Base-by-base conservation (phyloP, 2,797 vertebrate species). In the Parambassis ranga region DNA sequence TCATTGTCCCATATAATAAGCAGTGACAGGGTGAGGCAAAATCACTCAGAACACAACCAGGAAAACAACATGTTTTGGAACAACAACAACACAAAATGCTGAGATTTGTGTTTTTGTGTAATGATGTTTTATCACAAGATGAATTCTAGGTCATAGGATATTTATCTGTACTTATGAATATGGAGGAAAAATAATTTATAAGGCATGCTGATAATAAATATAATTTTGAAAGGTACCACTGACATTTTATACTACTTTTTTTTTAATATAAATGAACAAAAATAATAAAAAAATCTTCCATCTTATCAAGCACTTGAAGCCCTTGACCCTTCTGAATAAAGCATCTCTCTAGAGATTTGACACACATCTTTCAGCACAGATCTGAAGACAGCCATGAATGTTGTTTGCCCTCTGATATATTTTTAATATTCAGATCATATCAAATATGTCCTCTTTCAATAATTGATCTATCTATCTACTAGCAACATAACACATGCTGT, bases 391-490 rank as follows among this genome's bases (percentile, higher is more conserved):
- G 77, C 65, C 76, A 77, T 69, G 81, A 68, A 85, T 85, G 84
- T 84, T 89, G 87, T 86, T 89, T 87, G 86, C 71, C 80, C 87
- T 85, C 84, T 87, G 85, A 91, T 90, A 91, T 90, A 91, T 87
- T 90, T 90, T 88, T 89, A 87, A 90, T 88, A 89, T 88, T 87
- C 81, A 86, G 74, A 88, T 90, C 72, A 85, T 84, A 88, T 90
- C 81, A 91, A 89, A 89, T 83, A 72, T 83, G 79, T 75, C 76
- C 69, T 82, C 72, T 80, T 83, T 91, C 79, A 88, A 87, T 87
- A 84, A 88, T 85, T 90, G 79, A 90, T 89, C 81, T 79, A 86
- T 87, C 82, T 69, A 84, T 88, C 79, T 80, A 70, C 81, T 62
- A 22, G 76, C 65, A 86, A 86, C 87, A 82, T 76, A 89, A 82